Evolutionary conservation across 2,888 invertebrate species (phyloP).

Genomic region (Embidobia sp.): DNA sequence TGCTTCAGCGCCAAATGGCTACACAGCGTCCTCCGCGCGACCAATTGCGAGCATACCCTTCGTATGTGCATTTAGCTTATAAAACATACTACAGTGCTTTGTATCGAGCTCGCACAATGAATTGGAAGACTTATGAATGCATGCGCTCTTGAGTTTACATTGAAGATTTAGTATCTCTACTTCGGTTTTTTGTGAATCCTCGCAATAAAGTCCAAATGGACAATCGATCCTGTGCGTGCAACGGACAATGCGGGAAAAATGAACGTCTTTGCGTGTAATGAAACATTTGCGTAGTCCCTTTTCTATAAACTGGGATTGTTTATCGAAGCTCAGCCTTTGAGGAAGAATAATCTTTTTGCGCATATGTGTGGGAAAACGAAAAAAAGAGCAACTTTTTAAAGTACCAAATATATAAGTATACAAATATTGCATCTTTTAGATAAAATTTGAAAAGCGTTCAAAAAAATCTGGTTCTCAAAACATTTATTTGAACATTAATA

Average conservation of each 20-base stretch:
- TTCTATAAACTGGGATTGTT: neutral
- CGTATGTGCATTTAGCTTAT: constrained; percentile 73
- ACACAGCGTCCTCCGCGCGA: constrained; percentile 60
- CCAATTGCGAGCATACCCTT: constrained; percentile 64
- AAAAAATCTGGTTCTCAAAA: too few relatives aligned
- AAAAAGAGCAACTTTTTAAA: too few relatives aligned
- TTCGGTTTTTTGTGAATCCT: constrained; percentile 66
- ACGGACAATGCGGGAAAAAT: constrained; percentile 7
- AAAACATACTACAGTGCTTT: constrained; percentile 70
- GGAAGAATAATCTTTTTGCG: neutral
- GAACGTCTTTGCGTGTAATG: constrained; percentile 6
- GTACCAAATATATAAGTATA: too few relatives aligned
- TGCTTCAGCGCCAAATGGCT: constrained; percentile 63
- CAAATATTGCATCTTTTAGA: too few relatives aligned
- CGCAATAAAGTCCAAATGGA: constrained; percentile 70
- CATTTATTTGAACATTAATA: too few relatives aligned
- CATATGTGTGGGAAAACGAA: too few relatives aligned
- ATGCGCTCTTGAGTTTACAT: constrained; percentile 77
- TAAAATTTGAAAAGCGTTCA: too few relatives aligned
- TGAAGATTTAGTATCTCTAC: constrained; percentile 74
- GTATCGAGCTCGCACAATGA: constrained; percentile 58
- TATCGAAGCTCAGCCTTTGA: neutral
- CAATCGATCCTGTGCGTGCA: constrained; percentile 67
- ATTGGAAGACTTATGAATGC: constrained; percentile 70
- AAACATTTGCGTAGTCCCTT: constrained; percentile 41